Conservation (phyloP, 1,140 invertebrate species). For the Caerostris darwini region DNA sequence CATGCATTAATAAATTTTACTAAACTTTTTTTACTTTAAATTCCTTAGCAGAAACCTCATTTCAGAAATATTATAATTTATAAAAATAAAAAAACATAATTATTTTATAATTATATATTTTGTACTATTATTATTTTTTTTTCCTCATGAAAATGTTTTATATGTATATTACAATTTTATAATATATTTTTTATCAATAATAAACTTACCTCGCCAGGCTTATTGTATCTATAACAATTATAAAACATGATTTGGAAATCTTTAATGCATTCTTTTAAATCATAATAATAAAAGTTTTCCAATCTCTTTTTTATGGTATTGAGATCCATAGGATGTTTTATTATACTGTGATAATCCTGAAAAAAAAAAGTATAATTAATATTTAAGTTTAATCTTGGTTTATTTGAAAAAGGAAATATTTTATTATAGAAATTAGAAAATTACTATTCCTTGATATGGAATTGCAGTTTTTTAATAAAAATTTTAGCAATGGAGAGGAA, state of each 20-base stretch:
- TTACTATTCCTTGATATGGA: no score
- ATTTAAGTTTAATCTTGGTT: no score
- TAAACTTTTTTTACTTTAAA: no score
- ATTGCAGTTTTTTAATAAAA: no score
- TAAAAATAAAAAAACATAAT: background rate
- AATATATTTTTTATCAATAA: background rate
- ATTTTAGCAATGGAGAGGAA: no score
- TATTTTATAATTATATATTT: background rate
- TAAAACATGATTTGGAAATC: slow-evolving; percentile 99
- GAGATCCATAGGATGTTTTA: slow-evolving; percentile 96
- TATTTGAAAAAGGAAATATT: no score
- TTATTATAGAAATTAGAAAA: no score
- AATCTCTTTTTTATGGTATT: slow-evolving; percentile 98
- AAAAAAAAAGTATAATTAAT: background rate
- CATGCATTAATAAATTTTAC: no score
- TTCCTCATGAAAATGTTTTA: background rate
- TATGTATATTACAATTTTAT: no score
- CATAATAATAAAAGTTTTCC: slow-evolving; percentile 98
- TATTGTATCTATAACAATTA: slow-evolving; percentile 99
- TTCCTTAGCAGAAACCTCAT: no score
- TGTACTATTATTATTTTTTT: background rate
- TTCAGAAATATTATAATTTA: background rate
- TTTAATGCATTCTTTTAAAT: slow-evolving; percentile 96
- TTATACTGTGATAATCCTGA: slow-evolving; percentile 96
- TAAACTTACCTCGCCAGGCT: slow-evolving; percentile 89